Evolutionary conservation across 2,113 vertebrate species (phyloP).

Genomic region (Protobothrops flavoviridis): DNA sequence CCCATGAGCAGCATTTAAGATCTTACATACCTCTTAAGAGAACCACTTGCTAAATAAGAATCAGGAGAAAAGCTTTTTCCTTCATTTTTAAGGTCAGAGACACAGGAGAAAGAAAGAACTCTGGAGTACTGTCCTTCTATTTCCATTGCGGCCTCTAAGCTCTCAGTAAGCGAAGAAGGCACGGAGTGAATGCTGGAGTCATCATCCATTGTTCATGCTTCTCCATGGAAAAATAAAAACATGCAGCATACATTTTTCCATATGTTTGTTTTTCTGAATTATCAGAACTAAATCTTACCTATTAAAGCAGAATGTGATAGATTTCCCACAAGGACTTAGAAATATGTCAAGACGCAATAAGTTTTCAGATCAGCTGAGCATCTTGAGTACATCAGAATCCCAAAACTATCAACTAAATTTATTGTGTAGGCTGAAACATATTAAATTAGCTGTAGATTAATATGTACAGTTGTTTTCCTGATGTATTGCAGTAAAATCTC

Average conservation of each 20-base stretch:
- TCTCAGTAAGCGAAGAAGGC: conserved; percentile 72
- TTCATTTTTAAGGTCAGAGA: conserved; percentile 67
- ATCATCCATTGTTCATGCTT: conserved; percentile 74
- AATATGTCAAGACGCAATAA: background rate
- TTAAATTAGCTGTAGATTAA: background rate
- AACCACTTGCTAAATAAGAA: conserved; percentile 82
- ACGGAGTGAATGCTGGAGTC: conserved; percentile 70
- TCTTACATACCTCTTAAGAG: conserved; percentile 82
- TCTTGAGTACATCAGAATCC: background rate
- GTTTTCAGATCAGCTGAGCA: background rate
- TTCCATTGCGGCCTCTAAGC: conserved; percentile 71
- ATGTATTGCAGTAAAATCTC: background rate
- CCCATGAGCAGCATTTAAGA: background rate
- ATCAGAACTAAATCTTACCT: background rate
- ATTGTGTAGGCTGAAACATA: background rate
- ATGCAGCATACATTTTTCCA: background rate
- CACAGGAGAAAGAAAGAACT: conserved; percentile 83
- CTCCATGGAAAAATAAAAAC: conserved; percentile 34
- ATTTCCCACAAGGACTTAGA: background rate
- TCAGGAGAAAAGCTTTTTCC: conserved; percentile 72
- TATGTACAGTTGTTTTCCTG: background rate
- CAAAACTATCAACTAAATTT: background rate
- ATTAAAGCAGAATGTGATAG: background rate
- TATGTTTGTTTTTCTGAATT: background rate
- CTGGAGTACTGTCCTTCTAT: conserved; percentile 65